Conservation (phyloP, 2,113 vertebrate species). For the Pholis gunnellus region DNA sequence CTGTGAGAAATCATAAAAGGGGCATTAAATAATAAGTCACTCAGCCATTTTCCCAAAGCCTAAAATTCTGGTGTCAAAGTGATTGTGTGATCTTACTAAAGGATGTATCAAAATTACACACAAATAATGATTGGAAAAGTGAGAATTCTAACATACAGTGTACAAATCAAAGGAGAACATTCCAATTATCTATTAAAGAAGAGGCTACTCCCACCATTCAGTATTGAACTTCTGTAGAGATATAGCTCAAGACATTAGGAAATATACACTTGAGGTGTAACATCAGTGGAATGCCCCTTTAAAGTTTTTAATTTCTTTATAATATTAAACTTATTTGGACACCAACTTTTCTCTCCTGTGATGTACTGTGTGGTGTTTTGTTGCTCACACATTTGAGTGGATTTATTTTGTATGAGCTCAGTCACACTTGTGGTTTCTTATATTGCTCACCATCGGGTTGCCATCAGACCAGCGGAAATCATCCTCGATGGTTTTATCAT, state of each 20-base stretch:
- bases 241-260: neutral
- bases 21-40: neutral
- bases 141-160: neutral
- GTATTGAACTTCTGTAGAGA: neutral
- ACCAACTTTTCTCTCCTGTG: neutral
- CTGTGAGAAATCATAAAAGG: neutral
- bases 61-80: neutral
- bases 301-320: neutral
- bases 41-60: neutral
- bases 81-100: neutral
- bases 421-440: neutral
- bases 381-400: neutral
- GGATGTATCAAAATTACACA: neutral
- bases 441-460: conserved; percentile 89
- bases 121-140: neutral
- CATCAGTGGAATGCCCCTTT: neutral
- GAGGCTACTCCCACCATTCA: neutral
- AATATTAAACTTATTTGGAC: neutral
- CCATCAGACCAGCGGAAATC: conserved; percentile 97
- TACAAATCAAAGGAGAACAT: neutral
- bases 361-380: neutral
- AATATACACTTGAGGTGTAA: neutral
- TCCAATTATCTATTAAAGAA: neutral
- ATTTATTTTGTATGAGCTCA: neutral
- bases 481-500: conserved; percentile 93